phyloP scores from a whole-genome alignment of 2,888 invertebrate species.

The Crepidodera aurea region DNA sequence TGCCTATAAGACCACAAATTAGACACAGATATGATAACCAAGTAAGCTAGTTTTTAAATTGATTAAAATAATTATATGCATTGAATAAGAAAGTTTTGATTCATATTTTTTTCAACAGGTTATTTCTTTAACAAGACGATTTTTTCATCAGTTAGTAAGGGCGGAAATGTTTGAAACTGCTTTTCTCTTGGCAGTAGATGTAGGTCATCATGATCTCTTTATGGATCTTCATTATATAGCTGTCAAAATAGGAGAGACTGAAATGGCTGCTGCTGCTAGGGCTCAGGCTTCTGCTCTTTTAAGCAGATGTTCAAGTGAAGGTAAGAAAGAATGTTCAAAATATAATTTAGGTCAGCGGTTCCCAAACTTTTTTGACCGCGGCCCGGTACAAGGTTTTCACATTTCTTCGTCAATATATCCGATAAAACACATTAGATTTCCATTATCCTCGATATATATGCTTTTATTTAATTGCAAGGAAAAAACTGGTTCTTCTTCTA shows the following conservation, averaged over 20 bases:
- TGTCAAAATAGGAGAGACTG: conserved; percentile 66
- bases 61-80: conserved; percentile 9
- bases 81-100: no score
- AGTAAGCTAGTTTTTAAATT: conserved; percentile 41
- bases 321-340: conserved; percentile 41
- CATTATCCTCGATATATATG: no score
- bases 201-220: conserved; percentile 86
- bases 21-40: conserved; percentile 77
- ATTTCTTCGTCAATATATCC: no score
- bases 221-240: conserved; percentile 83
- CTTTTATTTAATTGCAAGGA: no score
- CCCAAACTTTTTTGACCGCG: no score
- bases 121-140: conserved; percentile 83
- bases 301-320: conserved; percentile 59
- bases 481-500: no score
- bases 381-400: no score
- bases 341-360: neutral
- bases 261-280: conserved; percentile 75
- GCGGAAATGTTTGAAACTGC: conserved; percentile 81
- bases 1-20: conserved; percentile 71
- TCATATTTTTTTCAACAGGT: conserved; percentile 65
- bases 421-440: no score
- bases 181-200: conserved; percentile 83
- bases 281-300: conserved; percentile 68
- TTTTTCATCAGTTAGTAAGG: conserved; percentile 85